A percentile compares a stretch with the other conserved stretches of the same genome.
Evolutionary conservation across 2,113 vertebrate genomes (phyloP).

Genomic region (Leuciscus idus): DNA sequence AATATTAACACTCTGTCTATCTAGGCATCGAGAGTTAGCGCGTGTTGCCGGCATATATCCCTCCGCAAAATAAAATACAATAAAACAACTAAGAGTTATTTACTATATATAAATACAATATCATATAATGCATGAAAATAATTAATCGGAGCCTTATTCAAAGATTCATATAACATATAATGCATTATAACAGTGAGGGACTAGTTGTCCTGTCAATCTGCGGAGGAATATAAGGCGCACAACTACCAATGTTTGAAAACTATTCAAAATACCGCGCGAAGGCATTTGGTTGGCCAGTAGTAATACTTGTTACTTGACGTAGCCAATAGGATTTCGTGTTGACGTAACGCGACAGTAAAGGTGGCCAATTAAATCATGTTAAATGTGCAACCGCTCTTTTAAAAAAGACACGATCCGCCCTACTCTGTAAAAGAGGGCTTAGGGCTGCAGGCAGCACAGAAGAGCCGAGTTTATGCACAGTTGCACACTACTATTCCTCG

Average conservation of each 20-base stretch:
- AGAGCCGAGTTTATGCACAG: no score
- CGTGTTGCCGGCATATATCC: slow-evolving; percentile 53
- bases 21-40: neutral
- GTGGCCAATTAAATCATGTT: slow-evolving; percentile 3
- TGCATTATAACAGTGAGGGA: neutral
- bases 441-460: neutral
- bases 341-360: neutral
- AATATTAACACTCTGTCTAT: neutral
- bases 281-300: slow-evolving; percentile 70
- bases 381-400: slow-evolving; percentile 5
- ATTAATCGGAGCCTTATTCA: neutral
- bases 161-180: no score
- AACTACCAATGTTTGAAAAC: neutral
- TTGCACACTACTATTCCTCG: no score
- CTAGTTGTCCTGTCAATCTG: slow-evolving; percentile 20
- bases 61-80: slow-evolving; percentile 63
- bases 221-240: slow-evolving; percentile 36
- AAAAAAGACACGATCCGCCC: neutral
- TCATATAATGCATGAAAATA: neutral
- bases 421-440: neutral
- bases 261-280: slow-evolving; percentile 80
- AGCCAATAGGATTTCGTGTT: slow-evolving; percentile 1
- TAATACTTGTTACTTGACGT: no score
- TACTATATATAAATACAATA: neutral
- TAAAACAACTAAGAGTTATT: neutral